Evolutionary conservation across 2,113 vertebrate genomes (phyloP), one percentile per base, ranked within the genome.

Genomic region (Nansenia antarctica): DNA sequence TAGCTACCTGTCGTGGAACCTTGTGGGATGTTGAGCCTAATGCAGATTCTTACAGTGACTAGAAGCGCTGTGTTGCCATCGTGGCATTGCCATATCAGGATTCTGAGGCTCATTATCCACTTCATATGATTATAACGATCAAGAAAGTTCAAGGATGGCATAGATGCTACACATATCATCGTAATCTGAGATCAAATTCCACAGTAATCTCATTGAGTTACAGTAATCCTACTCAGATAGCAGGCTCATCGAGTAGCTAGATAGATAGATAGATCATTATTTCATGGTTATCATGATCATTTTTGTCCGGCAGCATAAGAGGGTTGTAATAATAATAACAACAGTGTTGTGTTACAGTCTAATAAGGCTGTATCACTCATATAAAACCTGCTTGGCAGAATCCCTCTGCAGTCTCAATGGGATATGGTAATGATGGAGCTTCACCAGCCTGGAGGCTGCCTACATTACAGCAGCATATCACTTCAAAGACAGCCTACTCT

Each of bases 401-500:
- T 78, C 79, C 83, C 85, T 81, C 84, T 82, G 85, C 85, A 82
- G 76, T 47, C 85, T 84, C 81, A 73, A 70, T 82, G 77, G 67
- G 69, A 76, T 78, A 82, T 84, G 84, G 62, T 86, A 85, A 90
- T 87, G 83, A 81, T 66, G 77, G 77, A 70, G 73, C 67, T 87
- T 84, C 69, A 85, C 76, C 79, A 81, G 73, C 84, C 79, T 77
- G 74, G 59, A 81, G 69, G 80, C 83, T 27, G 79, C 72, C 72
- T 85, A 71, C 76, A 77, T 74, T 78, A 83, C 82, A 83, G 82
- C 81, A 77, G 77, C 73, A 73, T 12, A 73, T 67, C 82, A 83
- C 84, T 82, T 88, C 88, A 88, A 84, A 88, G 79, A 81, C 84
- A 83, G 70, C 55, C 75, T 64, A 79, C 67, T 84, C 73, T 74